Conservation (phyloP, 2,113 vertebrate genomes). For the Python bivittatus region DNA sequence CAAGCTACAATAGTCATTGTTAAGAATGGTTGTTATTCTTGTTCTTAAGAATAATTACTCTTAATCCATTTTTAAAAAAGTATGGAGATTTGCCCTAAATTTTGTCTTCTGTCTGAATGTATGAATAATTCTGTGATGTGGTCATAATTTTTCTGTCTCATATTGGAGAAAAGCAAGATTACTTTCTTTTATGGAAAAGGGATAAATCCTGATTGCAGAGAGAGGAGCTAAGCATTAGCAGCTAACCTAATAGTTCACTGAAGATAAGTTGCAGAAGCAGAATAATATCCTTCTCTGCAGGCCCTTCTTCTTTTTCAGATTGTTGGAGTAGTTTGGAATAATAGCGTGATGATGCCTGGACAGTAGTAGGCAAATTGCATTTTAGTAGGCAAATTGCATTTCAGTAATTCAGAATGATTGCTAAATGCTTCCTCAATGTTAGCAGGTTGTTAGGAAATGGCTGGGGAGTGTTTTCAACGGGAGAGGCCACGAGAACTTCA, state of each 20-base stretch:
- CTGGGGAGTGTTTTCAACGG: background rate
- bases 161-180: background rate
- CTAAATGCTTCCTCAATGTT: background rate
- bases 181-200: background rate
- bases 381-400: background rate
- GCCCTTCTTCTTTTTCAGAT: background rate
- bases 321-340: background rate
- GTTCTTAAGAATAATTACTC: background rate
- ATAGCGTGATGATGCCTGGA: background rate
- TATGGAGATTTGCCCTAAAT: background rate
- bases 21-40: background rate
- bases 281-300: background rate
- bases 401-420: background rate
- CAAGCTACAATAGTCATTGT: background rate
- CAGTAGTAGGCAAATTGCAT: background rate
- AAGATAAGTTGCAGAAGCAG: background rate
- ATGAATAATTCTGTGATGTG: background rate
- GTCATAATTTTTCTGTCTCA: background rate
- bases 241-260: background rate
- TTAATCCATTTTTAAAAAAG: background rate
- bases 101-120: background rate
- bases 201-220: background rate
- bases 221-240: background rate
- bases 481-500: background rate
- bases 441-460: background rate